Conservation (phyloP, 2,888 invertebrate genomes). For the Ophion ventricosus region DNA sequence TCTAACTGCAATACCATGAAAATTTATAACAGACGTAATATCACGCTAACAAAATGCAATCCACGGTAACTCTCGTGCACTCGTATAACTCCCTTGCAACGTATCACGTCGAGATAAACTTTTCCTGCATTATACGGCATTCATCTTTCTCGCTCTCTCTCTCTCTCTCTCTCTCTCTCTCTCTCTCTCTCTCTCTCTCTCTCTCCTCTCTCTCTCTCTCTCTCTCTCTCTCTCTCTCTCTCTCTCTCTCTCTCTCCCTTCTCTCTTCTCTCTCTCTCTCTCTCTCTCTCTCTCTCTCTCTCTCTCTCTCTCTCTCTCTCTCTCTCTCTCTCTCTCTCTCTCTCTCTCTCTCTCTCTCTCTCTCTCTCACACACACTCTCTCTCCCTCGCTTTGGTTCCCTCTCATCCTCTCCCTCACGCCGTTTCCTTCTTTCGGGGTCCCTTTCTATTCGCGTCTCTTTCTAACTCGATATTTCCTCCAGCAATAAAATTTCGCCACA, state of each 20-base stretch:
- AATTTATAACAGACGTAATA: slow-evolving; percentile 45
- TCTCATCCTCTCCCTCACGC: slow-evolving; percentile 13
- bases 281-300: slow-evolving; percentile 10
- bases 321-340: slow-evolving; percentile 10
- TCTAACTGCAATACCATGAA: slow-evolving; percentile 17
- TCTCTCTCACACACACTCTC: slow-evolving; percentile 9
- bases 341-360: slow-evolving; percentile 22
- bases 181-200: slow-evolving; percentile 6
- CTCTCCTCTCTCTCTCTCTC: slow-evolving; percentile 16
- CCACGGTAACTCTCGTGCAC: slow-evolving; percentile 26
- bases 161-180: slow-evolving; percentile 18
- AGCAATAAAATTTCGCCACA: slow-evolving; percentile 21
- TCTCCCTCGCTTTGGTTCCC: slow-evolving; percentile 8
- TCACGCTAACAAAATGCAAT: slow-evolving; percentile 22
- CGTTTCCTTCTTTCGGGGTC: too few species aligned
- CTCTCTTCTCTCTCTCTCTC: slow-evolving; percentile 25
- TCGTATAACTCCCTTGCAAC: slow-evolving; percentile 35
- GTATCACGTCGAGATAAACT: slow-evolving; percentile 46
- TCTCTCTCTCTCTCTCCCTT: slow-evolving; percentile 11
- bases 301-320: slow-evolving; percentile 22
- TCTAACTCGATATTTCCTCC: slow-evolving; percentile 3
- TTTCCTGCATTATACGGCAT: slow-evolving; percentile 45
- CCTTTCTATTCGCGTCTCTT: background rate
- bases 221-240: slow-evolving; percentile 18
- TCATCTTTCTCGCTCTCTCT: slow-evolving; percentile 10